Evolutionary conservation across 2,797 vertebrate species (phyloP).

Genomic region (Xerus rutilus): DNA sequence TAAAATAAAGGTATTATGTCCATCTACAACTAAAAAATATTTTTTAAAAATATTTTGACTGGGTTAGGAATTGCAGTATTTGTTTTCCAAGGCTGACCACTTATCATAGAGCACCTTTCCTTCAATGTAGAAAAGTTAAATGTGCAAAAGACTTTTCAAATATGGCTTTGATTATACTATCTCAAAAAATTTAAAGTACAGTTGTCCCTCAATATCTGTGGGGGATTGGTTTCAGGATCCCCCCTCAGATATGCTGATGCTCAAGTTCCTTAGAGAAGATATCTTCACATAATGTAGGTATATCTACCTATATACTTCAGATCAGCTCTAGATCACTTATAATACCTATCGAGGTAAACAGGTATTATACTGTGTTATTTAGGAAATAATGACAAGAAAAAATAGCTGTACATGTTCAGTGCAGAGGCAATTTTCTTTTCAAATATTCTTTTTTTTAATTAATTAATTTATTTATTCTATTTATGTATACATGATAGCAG

Average conservation of each 20-base stretch:
- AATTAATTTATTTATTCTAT: no score
- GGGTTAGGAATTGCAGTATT: background rate
- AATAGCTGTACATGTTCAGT: background rate
- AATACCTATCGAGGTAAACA: background rate
- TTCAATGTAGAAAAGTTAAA: background rate
- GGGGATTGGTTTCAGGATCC: no score
- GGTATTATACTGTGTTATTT: background rate
- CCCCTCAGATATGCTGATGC: rapidly evolving
- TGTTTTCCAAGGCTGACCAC: background rate
- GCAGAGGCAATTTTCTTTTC: background rate
- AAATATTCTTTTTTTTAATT: background rate
- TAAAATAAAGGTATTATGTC: no score
- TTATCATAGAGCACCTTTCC: background rate
- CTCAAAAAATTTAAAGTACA: background rate
- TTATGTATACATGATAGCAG: no score
- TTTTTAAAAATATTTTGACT: conserved; percentile 37
- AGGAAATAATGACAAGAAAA: background rate
- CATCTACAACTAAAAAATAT: no score
- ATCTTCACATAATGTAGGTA: background rate
- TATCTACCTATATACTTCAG: background rate
- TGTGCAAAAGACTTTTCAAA: background rate
- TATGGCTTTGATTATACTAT: background rate
- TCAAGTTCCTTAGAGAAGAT: background rate
- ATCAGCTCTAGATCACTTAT: background rate
- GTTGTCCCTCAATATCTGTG: no score